phyloP scores from a whole-genome alignment of 2,888 invertebrate genomes.

The Andrena praecox region DNA sequence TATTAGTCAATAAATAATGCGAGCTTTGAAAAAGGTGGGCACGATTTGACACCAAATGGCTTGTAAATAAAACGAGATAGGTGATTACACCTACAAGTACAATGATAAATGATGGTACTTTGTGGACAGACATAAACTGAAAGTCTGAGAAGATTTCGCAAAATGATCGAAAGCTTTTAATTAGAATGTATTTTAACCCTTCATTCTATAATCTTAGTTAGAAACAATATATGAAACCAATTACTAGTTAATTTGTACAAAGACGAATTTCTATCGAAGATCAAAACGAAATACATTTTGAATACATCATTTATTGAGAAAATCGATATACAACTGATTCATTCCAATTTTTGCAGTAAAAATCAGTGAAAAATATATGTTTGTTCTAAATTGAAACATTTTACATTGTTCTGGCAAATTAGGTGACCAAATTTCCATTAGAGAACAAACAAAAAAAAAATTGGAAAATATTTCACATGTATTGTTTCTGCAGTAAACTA shows the following conservation, averaged over 20 bases:
- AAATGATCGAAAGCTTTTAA: background rate
- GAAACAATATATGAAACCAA: background rate
- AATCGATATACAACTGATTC: too few species aligned
- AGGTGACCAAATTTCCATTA: too few species aligned
- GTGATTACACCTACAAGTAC: background rate
- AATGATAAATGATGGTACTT: background rate
- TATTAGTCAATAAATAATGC: background rate
- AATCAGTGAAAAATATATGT: too few species aligned
- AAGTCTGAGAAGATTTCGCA: background rate
- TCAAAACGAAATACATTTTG: too few species aligned
- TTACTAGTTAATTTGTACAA: background rate
- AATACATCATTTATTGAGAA: too few species aligned
- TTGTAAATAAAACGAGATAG: background rate
- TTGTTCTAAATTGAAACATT: too few species aligned
- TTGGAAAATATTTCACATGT: too few species aligned
- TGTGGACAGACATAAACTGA: background rate
- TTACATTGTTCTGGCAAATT: too few species aligned
- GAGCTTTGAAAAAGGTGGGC: background rate
- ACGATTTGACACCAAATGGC: background rate
- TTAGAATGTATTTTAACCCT: background rate
- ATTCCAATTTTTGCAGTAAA: too few species aligned
- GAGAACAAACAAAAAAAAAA: too few species aligned
- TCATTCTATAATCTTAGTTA: background rate
- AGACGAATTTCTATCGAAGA: too few species aligned
- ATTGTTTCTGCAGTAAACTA: too few species aligned